Evolutionary conservation across 2,113 vertebrate genomes (phyloP), one percentile per base, ranked within the genome.

Genomic region (Alouatta palliata): DNA sequence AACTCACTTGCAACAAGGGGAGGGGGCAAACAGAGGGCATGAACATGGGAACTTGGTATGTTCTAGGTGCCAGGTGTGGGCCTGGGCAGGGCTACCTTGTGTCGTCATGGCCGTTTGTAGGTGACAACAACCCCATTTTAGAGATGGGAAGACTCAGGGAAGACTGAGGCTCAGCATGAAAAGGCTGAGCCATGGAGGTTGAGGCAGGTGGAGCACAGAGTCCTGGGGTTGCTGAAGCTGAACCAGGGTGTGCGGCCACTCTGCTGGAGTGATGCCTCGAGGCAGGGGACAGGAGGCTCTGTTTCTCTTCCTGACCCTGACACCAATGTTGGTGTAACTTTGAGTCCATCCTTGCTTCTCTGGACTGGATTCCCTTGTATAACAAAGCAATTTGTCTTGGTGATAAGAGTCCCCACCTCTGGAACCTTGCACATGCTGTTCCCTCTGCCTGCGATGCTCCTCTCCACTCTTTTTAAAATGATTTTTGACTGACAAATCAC

Each of bases 321-420:
- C 27, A 13, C 30, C 0, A 30, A 54, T 37, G n/a, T 27, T 1
- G 0, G 19, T 1, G 20, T 64, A 80, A 79, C 8, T 64, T 25
- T 2, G 70, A 16, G 32, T 8, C 54, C 13, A 40, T 8, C 0
- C 17, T 8, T 10, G 66, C 40, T 90, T 49, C 61, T 68, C 43
- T 19, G 61, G 91, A 45, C 80, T 13, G 17, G 3, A 14, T 5
- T 25, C 12, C 56, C 5, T 27, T 76, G 17, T n/a, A 1, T 27
- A 9, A 52, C 19, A 54, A 45, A 76, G 19, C 52, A 27, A 35
- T 43, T 35, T 45, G 37, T 71, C 27, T 8, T 14, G 3, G 70
- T 76, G 49, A 19, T 17, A 19, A 20, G 17, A 88, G 21, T 75
- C 37, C 37, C 77, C 40, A 25, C 19, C 71, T 89, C 27, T 1